Conservation (phyloP, 2,113 vertebrate species). For the Lagenorhynchus albirostris region DNA sequence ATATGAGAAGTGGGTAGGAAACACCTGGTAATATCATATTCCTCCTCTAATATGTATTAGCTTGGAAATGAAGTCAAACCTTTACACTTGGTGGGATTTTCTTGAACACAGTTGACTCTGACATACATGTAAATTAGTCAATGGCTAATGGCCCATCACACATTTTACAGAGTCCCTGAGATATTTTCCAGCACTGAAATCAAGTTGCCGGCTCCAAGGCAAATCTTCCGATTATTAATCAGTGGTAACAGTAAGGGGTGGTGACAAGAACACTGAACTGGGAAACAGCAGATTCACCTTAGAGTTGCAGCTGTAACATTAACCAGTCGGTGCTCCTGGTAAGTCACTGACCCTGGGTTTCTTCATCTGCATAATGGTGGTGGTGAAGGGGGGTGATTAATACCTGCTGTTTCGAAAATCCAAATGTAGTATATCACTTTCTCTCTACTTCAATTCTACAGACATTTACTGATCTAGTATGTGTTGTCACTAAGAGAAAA, state of each 20-base stretch:
- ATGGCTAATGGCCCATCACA: background rate
- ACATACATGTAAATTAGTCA: background rate
- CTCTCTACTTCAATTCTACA: background rate
- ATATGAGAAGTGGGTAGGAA: background rate
- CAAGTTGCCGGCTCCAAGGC: background rate
- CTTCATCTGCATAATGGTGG: background rate
- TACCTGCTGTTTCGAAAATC: background rate
- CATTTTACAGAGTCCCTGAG: background rate
- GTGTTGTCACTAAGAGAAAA: constrained; percentile 2
- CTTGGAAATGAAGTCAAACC: background rate
- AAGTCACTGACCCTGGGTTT: background rate
- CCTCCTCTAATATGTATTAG: background rate
- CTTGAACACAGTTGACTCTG: background rate
- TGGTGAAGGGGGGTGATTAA: background rate
- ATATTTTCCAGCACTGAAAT: background rate
- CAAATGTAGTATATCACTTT: constrained; percentile 16
- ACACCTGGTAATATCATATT: background rate
- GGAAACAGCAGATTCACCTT: background rate
- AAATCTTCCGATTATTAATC: background rate
- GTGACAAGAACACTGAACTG: background rate
- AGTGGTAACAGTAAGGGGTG: background rate
- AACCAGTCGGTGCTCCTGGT: background rate
- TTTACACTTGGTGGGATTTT: background rate
- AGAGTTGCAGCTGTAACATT: background rate
- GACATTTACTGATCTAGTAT: background rate